Evolutionary conservation across 2,888 invertebrate species (phyloP).

Genomic region (Lochmaea capreae): DNA sequence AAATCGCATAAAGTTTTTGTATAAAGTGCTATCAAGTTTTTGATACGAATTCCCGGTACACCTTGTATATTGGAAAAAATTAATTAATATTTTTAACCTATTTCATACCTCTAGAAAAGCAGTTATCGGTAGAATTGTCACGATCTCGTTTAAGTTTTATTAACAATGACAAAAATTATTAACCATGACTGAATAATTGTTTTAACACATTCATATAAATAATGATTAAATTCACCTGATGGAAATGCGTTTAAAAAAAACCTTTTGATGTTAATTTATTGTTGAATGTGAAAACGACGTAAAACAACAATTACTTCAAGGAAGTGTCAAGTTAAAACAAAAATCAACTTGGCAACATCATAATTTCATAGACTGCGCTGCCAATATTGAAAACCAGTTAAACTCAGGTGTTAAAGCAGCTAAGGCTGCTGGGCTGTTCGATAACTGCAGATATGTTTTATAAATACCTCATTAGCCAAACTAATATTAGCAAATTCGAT

Average conservation of each 20-base stretch:
- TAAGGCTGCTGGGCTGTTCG: not conserved
- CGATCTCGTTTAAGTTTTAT: not conserved
- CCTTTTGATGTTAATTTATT: not conserved
- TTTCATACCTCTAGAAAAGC: not conserved
- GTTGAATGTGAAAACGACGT: not conserved
- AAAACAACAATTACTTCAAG: not conserved
- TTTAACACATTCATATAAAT: conserved; percentile 2
- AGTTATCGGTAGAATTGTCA: not conserved
- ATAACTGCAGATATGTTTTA: not conserved
- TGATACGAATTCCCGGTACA: no score
- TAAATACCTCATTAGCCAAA: not conserved
- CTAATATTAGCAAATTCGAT: no score
- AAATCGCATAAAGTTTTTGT: no score
- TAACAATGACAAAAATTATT: not conserved
- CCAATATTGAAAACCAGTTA: not conserved
- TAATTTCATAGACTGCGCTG: not conserved
- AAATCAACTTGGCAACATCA: not conserved
- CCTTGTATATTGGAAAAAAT: not conserved
- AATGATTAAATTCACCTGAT: not conserved
- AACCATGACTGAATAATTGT: not conserved
- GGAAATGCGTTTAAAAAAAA: not conserved
- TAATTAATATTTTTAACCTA: not conserved
- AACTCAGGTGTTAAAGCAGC: not conserved
- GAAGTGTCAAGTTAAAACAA: not conserved
- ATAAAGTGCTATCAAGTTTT: no score